These are phyloP conservation scores for Anolis carolinensis DNA, from an alignment of 2,113 vertebrate genomes.

Conservation along the genomic window DNA sequence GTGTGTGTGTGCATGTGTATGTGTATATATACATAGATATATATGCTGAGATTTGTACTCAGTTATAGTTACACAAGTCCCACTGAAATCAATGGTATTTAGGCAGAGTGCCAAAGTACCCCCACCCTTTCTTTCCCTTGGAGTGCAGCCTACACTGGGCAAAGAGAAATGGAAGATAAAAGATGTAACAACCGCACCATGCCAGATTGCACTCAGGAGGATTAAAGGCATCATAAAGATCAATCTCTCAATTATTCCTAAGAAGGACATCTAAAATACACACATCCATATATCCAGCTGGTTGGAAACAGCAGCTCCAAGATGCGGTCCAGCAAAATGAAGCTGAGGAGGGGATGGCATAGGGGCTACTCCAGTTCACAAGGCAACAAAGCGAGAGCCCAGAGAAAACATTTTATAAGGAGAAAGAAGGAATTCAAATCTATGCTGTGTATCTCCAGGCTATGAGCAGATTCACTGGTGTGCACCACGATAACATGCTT, in stretches of 20 bases:
- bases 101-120: not conserved
- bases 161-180: accelerated
- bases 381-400: too few relatives aligned
- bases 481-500: not conserved
- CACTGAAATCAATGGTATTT: not conserved
- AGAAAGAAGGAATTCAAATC: not conserved
- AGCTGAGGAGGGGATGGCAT: not conserved
- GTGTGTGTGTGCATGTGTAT: too few relatives aligned
- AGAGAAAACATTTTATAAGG: not conserved
- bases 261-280: not conserved
- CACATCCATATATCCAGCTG: not conserved
- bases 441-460: not conserved
- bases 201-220: slow-evolving; percentile 5
- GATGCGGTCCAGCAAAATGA: not conserved
- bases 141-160: not conserved
- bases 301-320: accelerated
- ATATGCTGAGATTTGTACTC: not conserved
- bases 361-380: not conserved
- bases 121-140: not conserved
- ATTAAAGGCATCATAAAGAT: not conserved
- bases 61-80: not conserved
- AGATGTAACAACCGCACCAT: not conserved
- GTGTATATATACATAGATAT: too few relatives aligned
- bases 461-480: not conserved
- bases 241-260: accelerated